Evolutionary conservation across 2,888 invertebrate species (phyloP).

Genomic region (Spicauda simplicius): DNA sequence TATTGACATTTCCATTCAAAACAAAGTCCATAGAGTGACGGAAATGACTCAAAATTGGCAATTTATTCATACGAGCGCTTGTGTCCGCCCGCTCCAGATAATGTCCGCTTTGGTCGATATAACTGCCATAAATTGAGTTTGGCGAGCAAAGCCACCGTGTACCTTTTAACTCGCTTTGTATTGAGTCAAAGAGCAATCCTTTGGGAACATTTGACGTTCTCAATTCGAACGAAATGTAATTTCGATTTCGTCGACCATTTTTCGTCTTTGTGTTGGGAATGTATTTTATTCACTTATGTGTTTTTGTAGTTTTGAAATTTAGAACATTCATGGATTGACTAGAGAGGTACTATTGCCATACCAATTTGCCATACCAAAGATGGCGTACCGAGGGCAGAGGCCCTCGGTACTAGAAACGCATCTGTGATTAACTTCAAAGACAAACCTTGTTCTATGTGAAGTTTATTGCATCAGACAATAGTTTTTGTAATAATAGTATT

Average conservation of each 20-base stretch:
- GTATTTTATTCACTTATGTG: neutral
- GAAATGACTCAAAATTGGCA: conserved; percentile 60
- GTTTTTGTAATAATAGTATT: no score
- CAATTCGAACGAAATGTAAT: conserved; percentile 30
- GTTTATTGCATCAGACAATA: no score
- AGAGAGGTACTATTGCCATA: no score
- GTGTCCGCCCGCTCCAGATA: conserved; percentile 55
- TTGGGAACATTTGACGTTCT: conserved; percentile 11
- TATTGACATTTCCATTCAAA: no score
- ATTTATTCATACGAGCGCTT: conserved; percentile 61
- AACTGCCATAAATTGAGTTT: conserved; percentile 72
- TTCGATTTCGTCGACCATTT: conserved; percentile 16
- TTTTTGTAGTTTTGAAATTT: no score
- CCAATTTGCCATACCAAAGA: no score
- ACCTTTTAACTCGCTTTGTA: conserved; percentile 25
- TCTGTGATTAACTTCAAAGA: no score
- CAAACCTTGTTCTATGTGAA: no score
- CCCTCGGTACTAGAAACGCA: no score
- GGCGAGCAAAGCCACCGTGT: conserved; percentile 48
- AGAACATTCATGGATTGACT: no score
- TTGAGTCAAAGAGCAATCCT: conserved; percentile 26
- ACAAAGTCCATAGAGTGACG: neutral
- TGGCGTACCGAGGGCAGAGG: no score
- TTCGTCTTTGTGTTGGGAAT: neutral
- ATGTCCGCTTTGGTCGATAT: conserved; percentile 64